Evolutionary conservation across 2,113 vertebrate genomes (phyloP).

Genomic region (Plotosus lineatus): DNA sequence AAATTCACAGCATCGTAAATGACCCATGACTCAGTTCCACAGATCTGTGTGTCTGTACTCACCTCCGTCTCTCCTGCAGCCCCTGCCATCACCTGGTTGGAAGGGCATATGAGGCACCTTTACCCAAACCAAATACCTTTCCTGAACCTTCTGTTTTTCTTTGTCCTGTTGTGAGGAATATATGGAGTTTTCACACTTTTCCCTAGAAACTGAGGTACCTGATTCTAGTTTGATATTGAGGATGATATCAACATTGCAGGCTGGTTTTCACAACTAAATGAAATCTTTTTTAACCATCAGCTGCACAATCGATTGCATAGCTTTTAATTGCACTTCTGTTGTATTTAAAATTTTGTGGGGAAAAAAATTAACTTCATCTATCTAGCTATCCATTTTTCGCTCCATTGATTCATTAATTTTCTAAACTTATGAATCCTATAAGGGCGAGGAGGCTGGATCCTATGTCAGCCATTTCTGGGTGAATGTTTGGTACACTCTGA

Average conservation of each 20-base stretch:
- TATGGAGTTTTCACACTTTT: conserved; percentile 16
- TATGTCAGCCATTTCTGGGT: no score
- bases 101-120: conserved; percentile 21
- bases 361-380: not conserved
- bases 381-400: not conserved
- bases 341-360: not conserved
- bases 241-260: not conserved
- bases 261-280: not conserved
- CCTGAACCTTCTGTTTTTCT: conserved; percentile 6
- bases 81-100: conserved; percentile 27
- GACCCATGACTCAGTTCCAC: conserved; percentile 36
- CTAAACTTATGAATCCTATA: no score
- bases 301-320: not conserved
- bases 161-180: not conserved
- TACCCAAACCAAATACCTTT: not conserved
- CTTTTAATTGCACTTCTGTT: not conserved
- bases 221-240: not conserved
- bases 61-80: conserved; percentile 16
- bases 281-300: not conserved
- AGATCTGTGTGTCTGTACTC: conserved; percentile 25
- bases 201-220: not conserved
- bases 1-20: conserved; percentile 30
- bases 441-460: no score
- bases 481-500: no score
- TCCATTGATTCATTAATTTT: not conserved